These are phyloP conservation scores for Carassius gibelio DNA, from an alignment of 2,113 vertebrate species.

Conservation along the genomic window DNA sequence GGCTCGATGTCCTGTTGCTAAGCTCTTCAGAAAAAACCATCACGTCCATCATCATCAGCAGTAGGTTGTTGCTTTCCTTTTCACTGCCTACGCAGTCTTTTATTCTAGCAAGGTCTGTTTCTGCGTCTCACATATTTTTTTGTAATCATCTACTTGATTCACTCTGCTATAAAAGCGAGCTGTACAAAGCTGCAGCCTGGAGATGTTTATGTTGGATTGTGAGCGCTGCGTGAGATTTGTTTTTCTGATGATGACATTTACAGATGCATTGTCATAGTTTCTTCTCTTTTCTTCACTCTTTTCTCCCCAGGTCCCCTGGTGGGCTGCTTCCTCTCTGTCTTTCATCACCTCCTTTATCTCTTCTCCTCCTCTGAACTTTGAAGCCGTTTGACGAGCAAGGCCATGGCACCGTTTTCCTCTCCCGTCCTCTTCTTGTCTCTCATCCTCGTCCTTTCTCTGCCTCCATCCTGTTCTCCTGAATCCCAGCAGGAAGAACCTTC, in stretches of 20 bases:
- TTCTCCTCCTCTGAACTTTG: background rate
- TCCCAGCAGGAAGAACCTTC: conserved; percentile 63
- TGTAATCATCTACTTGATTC: conserved; percentile 16
- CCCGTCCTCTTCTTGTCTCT: conserved; percentile 62
- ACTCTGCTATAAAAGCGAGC: background rate
- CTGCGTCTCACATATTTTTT: background rate
- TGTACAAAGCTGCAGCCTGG: conserved; percentile 21
- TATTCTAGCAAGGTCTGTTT: background rate
- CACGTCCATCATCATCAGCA: background rate
- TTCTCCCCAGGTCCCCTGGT: conserved; percentile 53
- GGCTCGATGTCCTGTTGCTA: background rate
- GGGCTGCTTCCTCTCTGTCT: conserved; percentile 51
- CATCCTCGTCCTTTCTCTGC: conserved; percentile 59
- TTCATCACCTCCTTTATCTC: conserved; percentile 42
- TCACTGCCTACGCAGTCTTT: background rate
- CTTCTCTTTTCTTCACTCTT: background rate
- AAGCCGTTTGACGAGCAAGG: background rate
- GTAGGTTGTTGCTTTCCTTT: background rate
- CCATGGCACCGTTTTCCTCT: conserved; percentile 66
- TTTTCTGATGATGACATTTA: conserved; percentile 46
- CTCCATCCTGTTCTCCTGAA: conserved; percentile 66
- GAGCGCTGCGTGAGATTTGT: background rate
- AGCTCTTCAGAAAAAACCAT: background rate
- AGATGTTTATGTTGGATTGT: conserved; percentile 23
- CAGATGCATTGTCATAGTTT: conserved; percentile 14